Evolutionary conservation across 1,140 invertebrate species (phyloP), one percentile per base, ranked within the genome.

Genomic region (Neelides sp.): DNA sequence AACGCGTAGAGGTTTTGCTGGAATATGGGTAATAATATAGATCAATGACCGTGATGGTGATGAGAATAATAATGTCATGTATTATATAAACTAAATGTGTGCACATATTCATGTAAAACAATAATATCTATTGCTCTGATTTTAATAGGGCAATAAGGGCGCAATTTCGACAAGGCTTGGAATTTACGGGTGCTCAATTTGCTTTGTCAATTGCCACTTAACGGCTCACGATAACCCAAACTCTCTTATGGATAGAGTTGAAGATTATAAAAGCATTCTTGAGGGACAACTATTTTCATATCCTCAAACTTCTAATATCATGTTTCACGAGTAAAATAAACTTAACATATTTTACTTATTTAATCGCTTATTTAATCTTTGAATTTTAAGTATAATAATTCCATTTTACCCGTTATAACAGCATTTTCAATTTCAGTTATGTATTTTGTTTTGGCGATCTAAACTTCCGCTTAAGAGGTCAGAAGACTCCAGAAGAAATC

Each of bases 401-500:
- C 22, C 46, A 50, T 56, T 62, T n/a, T n/a, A n/a, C n/a, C n/a
- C n/a, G n/a, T n/a, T n/a, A n/a, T n/a, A n/a, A n/a, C n/a, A n/a
- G n/a, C 56, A 47, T 41, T 52, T 47, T 61, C 59, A 51, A 55
- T 69, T 72, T 47, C 65, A 90, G 86, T 63, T 94, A 93, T 65
- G 79, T 92, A 10, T 92, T 96, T 66, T 95, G 89, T 88, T 78
- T 94, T 58, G 92, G 92, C 2, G 91, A 95, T 64, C 69, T 95
- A 34, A 96, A 96, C 66, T 96, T 95, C 66, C 79, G 92, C 1
- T 71, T 94, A 7, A 65, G 78, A 19, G 67, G 76, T 52, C 71
- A 70, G 12, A 72, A 78, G 50, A 72, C 75, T 0, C 71, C 79
- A 0, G 68, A 75, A 48, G 79, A 83, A 54, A 86, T 93, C 24